phyloP scores from a whole-genome alignment of 2,113 vertebrate genomes.

The Solea senegalensis region DNA sequence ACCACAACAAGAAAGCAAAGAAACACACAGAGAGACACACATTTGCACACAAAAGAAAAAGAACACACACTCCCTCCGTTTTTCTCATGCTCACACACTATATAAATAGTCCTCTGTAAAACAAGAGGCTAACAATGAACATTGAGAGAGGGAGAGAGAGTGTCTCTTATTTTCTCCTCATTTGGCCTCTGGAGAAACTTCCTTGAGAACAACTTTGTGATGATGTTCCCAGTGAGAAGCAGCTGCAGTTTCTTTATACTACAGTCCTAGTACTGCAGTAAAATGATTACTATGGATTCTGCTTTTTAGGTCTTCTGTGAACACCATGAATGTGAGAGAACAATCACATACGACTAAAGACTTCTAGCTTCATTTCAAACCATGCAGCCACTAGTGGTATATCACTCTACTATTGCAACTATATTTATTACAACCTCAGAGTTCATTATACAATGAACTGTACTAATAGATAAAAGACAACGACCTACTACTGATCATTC shows the following conservation, averaged over 20 bases:
- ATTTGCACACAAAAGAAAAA: neutral
- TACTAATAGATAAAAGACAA: neutral
- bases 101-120: conserved; percentile 66
- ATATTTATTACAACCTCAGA: neutral
- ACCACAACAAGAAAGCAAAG: conserved; percentile 54
- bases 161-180: conserved; percentile 47
- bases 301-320: neutral
- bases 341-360: neutral
- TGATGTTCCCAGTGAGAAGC: conserved; percentile 75
- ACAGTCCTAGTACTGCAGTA: neutral
- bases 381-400: too few species aligned
- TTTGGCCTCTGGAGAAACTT: conserved; percentile 69
- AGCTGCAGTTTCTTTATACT: conserved; percentile 49
- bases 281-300: neutral
- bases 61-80: conserved; percentile 28
- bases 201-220: conserved; percentile 74
- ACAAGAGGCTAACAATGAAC: conserved; percentile 67
- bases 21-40: conserved; percentile 10
- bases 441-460: neutral
- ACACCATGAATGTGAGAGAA: neutral
- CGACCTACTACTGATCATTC: neutral
- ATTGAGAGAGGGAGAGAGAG: neutral
- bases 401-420: neutral
- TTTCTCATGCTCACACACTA: conserved; percentile 34
- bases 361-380: neutral